Percentiles rank a stretch among this genome's conserved stretches.
Conservation (phyloP, 2,888 invertebrate genomes). For the Drosophila sordidula region DNA sequence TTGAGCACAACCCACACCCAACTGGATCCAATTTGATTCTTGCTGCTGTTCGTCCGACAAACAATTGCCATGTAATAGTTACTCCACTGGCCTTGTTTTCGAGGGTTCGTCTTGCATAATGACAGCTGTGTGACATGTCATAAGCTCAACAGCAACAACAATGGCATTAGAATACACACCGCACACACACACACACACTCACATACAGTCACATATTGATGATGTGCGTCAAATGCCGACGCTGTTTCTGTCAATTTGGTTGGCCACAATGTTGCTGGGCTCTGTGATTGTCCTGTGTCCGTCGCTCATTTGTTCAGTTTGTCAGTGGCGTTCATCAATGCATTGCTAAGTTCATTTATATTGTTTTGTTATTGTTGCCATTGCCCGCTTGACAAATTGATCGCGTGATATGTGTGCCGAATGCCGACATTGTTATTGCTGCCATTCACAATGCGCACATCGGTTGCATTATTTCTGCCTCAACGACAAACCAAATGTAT, state of each 20-base stretch:
- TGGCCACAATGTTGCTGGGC: conserved; percentile 52
- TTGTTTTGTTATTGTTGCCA: conserved; percentile 27
- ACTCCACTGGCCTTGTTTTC: conserved; percentile 53
- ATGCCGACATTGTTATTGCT: conserved; percentile 37
- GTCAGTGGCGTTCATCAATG: conserved; percentile 54
- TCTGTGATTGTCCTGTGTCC: conserved; percentile 18
- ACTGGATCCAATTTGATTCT: conserved; percentile 19
- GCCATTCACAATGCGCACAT: conserved; percentile 10
- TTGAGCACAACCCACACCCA: neutral
- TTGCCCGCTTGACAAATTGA: conserved; percentile 77
- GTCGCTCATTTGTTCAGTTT: conserved; percentile 40
- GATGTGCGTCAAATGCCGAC: conserved; percentile 70
- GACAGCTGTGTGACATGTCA: conserved; percentile 72
- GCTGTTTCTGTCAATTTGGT: conserved; percentile 69
- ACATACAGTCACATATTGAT: conserved; percentile 62
- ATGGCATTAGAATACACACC: conserved; percentile 8
- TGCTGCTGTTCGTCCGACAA: conserved; percentile 27
- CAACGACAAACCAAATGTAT: conserved; percentile 14
- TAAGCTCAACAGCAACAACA: conserved; percentile 52
- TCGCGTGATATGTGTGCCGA: conserved; percentile 74
- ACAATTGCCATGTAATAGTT: conserved; percentile 64
- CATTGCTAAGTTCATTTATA: conserved; percentile 45
- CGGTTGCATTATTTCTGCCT: conserved; percentile 30
- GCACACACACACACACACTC: conserved; percentile 12
- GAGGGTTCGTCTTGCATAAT: conserved; percentile 56